Evolutionary conservation across 2,888 invertebrate species (phyloP).

Genomic region (Pasiphila rectangulata): DNA sequence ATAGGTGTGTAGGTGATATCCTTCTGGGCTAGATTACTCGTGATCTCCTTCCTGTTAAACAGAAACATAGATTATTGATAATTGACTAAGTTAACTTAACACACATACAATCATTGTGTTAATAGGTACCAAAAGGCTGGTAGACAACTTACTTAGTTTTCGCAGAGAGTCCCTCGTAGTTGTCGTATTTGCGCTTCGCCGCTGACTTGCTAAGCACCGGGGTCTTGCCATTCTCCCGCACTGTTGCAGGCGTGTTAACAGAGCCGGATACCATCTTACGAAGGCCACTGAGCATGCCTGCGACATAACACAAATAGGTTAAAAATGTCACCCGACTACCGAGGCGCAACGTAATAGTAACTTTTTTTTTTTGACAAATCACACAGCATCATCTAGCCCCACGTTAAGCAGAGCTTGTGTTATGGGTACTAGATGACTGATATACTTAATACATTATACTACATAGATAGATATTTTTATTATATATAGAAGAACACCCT

Average conservation of each 20-base stretch:
- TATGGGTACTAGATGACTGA: too few relatives aligned
- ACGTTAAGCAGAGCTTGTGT: too few relatives aligned
- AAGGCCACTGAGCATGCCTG: slow-evolving; percentile 88
- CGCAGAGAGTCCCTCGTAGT: slow-evolving; percentile 79
- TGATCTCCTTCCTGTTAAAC: slow-evolving; percentile 81
- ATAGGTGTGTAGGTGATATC: slow-evolving; percentile 81
- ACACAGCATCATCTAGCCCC: too few relatives aligned
- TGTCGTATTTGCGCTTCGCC: slow-evolving; percentile 84
- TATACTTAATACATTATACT: too few relatives aligned
- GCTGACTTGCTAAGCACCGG: slow-evolving; percentile 82
- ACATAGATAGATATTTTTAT: too few relatives aligned
- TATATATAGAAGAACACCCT: too few relatives aligned
- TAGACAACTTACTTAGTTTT: slow-evolving; percentile 87
- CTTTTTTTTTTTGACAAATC: too few relatives aligned
- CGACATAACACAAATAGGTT: background rate
- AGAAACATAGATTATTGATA: background rate
- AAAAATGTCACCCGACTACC: too few relatives aligned
- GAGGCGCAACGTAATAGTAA: too few relatives aligned
- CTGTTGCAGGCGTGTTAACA: slow-evolving; percentile 76
- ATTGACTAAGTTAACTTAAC: too few relatives aligned
- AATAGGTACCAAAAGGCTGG: too few relatives aligned
- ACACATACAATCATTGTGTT: too few relatives aligned
- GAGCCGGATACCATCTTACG: slow-evolving; percentile 88
- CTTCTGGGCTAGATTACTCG: slow-evolving; percentile 82
- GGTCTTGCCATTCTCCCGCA: slow-evolving; percentile 69